Percentiles rank a stretch among this genome's conserved stretches.
These are phyloP conservation scores for Drosophila trapezifrons DNA, from an alignment of 1,140 invertebrate species.

Conservation along the genomic window DNA sequence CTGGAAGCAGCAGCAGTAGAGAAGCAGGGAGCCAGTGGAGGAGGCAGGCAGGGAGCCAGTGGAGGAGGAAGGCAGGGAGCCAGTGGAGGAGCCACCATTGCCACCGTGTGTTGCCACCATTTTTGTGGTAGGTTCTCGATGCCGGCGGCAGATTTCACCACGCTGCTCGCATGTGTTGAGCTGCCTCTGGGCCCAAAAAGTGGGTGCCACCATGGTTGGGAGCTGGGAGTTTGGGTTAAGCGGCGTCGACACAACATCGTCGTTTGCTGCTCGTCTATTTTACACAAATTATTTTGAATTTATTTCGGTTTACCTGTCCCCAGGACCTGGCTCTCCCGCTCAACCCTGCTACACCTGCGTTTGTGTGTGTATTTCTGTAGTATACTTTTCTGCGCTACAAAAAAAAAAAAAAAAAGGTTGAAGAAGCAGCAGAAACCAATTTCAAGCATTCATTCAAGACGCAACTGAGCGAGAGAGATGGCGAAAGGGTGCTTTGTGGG, in stretches of 20 bases:
- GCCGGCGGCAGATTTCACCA: conserved; percentile 72
- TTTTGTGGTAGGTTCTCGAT: conserved; percentile 48
- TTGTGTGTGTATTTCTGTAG: conserved; percentile 58
- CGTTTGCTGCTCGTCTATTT: conserved; percentile 70
- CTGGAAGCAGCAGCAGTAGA: conserved; percentile 13
- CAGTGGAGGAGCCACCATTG: conserved; percentile 17
- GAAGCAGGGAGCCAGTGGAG: neutral
- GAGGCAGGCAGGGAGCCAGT: conserved; percentile 34
- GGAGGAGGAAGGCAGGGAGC: conserved; percentile 4
- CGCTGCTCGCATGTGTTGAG: conserved; percentile 39
- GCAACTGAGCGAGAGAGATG: conserved; percentile 48
- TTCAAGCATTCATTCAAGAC: conserved; percentile 77
- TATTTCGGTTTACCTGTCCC: conserved; percentile 73
- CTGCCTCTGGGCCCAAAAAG: conserved; percentile 9
- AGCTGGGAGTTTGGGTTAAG: conserved; percentile 6
- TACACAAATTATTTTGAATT: conserved; percentile 81
- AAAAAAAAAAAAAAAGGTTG: conserved; percentile 32
- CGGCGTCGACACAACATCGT: conserved; percentile 8
- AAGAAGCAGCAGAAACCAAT: conserved; percentile 73
- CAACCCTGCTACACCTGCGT: neutral
- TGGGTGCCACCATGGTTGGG: neutral
- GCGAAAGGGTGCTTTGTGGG: conserved; percentile 30
- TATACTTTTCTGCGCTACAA: conserved; percentile 67
- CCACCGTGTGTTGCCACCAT: conserved; percentile 13
- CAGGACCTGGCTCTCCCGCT: conserved; percentile 1